phyloP scores from a whole-genome alignment of 2,888 invertebrate species.

The Tortricodes alternella region DNA sequence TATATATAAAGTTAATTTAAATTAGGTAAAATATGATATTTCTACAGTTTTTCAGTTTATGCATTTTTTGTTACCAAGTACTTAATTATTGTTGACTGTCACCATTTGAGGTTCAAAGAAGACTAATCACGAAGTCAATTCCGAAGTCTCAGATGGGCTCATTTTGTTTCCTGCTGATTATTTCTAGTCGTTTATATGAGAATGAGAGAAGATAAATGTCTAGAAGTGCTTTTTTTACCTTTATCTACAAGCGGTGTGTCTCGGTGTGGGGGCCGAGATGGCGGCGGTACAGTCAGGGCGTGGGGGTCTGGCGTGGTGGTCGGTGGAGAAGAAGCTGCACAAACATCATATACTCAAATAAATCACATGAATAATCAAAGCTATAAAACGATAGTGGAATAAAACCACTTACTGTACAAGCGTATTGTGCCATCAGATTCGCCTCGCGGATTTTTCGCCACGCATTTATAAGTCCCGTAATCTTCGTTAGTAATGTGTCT shows the following conservation, averaged over 20 bases:
- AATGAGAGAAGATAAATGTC: neutral
- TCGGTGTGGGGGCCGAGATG: constrained; percentile 70
- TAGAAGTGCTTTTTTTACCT: constrained; percentile 55
- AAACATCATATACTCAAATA: neutral
- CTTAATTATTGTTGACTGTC: too few species aligned
- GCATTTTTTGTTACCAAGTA: too few species aligned
- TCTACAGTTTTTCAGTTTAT: too few species aligned
- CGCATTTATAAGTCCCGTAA: constrained; percentile 94
- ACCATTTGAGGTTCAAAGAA: too few species aligned
- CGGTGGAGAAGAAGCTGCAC: constrained; percentile 89
- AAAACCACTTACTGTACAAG: constrained; percentile 89
- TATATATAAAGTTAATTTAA: too few species aligned
- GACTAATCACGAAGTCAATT: too few species aligned
- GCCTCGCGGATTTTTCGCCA: constrained; percentile 94
- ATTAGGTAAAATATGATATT: too few species aligned
- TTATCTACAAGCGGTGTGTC: constrained; percentile 73
- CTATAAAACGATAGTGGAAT: constrained; percentile 16
- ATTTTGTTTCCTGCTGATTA: too few species aligned
- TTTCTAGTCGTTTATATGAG: too few species aligned
- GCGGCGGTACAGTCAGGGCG: constrained; percentile 77
- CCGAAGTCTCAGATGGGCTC: too few species aligned
- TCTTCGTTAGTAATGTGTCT: constrained; percentile 89
- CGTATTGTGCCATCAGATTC: constrained; percentile 95
- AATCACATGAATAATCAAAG: neutral
- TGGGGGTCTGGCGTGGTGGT: constrained; percentile 90